Evolutionary conservation across 2,113 vertebrate species (phyloP).

Genomic region (Rousettus leschenaultii): DNA sequence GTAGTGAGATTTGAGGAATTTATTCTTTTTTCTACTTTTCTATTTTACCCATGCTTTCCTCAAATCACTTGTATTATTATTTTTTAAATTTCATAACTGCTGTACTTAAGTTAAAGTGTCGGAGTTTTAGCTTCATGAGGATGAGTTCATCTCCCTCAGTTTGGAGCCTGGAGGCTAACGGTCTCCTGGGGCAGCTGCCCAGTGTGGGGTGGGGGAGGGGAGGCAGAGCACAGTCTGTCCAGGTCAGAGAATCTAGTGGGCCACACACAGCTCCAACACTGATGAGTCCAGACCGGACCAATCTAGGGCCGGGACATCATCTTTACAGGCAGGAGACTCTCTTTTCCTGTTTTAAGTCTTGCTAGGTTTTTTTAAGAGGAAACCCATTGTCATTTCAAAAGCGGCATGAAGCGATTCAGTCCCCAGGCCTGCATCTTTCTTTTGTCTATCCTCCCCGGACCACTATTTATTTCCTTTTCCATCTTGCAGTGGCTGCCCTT

Average conservation of each 20-base stretch:
- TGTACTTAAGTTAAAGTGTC: neutral
- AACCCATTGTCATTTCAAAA: neutral
- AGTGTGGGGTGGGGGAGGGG: no score
- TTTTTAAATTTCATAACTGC: neutral
- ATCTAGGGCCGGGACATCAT: neutral
- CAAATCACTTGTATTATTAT: neutral
- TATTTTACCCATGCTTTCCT: conserved; percentile 2
- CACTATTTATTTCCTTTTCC: conserved; percentile 64
- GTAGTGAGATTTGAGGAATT: neutral
- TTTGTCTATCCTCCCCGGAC: neutral
- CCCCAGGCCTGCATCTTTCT: neutral
- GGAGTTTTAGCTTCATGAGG: neutral
- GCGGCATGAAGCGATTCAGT: neutral
- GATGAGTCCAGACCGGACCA: neutral
- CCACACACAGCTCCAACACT: neutral
- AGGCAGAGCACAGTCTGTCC: neutral
- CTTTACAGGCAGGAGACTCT: neutral
- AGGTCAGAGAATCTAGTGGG: neutral
- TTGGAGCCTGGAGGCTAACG: neutral
- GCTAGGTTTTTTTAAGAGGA: neutral
- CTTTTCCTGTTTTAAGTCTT: neutral
- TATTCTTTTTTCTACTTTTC: neutral
- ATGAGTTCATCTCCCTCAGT: neutral
- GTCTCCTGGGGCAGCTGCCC: no score
- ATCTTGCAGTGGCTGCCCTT: neutral